Base-by-base conservation (phyloP, 2,797 vertebrate species). In the Gila robusta region DNA sequence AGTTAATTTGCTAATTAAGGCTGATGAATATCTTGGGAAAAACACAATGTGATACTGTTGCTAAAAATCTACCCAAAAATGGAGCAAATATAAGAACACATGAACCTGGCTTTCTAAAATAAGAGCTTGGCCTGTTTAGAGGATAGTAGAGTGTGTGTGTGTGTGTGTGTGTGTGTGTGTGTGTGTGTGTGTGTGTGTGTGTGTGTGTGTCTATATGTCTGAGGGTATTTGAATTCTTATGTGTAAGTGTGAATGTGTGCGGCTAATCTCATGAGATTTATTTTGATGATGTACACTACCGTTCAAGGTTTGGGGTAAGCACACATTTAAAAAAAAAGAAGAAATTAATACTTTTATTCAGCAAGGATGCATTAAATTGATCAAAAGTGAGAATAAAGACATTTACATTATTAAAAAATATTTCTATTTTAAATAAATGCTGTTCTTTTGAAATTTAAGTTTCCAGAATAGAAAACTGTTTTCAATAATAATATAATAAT, bases 51-150 rank as follows among this genome's bases (percentile, higher is more conserved):
- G 28, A 49, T 49, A 62, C 69, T 70, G 74, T 21, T 64, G 64
- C 62, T 64, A 66, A 59, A 85, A 64, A 82, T 32, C 66, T n/a
- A 26, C n/a, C 69, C 32, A 39, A 39, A 74, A 49, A 73, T 73
- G 77, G 44, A 69, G 81, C 39, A 86, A 54, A 78, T 54, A 83
- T 79, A 76, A 84, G 86, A 87, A 86, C 87, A 87, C 83, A 87
- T 79, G 72, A 87, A 90, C 83, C 86, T 90, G 79, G 52, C 74
- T 81, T 83, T 81, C 82, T 85, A 87, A 89, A 90, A 90, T 85
- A 90, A 80, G 86, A 56, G 87, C 72, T 66, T 90, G 87, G 88
- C 90, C 90, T 89, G 88, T 89, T 89, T 91, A 88, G 81, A 91
- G 81, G 37, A 59, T 59, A 71, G 67, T 19, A 54, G 32, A 39